A percentile compares a stretch with the other conserved stretches of the same genome.
phyloP scores from a whole-genome alignment of 2,797 vertebrate genomes.

The Neopelma chrysocephalum region DNA sequence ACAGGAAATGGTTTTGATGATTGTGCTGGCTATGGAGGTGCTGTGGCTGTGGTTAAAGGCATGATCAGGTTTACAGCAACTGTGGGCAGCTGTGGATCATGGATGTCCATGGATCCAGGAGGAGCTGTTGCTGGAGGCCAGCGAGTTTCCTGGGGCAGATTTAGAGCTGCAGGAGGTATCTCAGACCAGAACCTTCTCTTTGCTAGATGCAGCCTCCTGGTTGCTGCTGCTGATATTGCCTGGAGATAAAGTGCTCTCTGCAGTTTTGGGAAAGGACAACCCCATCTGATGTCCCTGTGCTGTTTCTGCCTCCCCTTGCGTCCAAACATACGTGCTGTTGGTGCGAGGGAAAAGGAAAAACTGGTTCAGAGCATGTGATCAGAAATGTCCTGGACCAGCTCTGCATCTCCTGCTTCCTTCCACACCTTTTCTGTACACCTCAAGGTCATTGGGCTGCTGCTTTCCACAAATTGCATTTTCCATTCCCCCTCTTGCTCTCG shows the following conservation, averaged over 20 bases:
- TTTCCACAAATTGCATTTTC: constrained; percentile 2
- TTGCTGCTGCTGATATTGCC: not conserved
- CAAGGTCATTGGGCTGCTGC: constrained; percentile 7
- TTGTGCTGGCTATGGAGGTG: not conserved
- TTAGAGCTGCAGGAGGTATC: not conserved
- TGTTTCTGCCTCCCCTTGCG: not conserved
- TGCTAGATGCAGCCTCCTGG: not conserved
- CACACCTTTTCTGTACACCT: not conserved
- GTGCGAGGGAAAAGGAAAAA: not conserved
- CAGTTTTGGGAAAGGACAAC: not conserved
- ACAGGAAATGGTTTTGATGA: not conserved
- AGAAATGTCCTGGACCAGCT: not conserved
- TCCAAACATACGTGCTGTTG: not conserved
- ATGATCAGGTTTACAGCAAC: not conserved
- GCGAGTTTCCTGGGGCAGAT: not conserved
- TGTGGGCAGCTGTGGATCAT: not conserved
- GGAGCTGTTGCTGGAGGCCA: not conserved
- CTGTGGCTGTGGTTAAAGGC: not conserved
- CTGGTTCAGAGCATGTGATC: not conserved
- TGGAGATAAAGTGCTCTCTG: not conserved
- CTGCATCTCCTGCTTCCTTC: not conserved
- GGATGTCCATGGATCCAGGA: not conserved
- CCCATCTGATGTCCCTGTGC: rapidly evolving
- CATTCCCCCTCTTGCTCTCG: not conserved
- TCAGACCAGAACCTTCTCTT: not conserved